Base-by-base conservation (phyloP, 2,797 vertebrate genomes). In the Merluccius polli region DNA sequence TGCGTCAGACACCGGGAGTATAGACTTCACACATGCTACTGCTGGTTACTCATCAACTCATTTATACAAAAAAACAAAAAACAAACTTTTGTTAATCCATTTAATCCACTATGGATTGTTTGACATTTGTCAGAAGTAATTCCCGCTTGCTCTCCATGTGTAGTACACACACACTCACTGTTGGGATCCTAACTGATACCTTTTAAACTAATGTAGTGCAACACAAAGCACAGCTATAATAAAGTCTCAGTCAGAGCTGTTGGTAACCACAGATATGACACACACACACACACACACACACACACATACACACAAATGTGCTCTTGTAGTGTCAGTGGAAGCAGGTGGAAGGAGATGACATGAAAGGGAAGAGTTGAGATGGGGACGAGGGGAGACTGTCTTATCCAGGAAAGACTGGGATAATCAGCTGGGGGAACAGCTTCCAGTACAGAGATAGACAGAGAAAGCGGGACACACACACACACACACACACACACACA, bases 301-400 rank as follows among this genome's bases (percentile, higher is more conserved):
- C 59, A 35, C 75, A n/a, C 76, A 84, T 75, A 69, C 70, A 79
- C 27, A 78, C 27, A 10, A 30, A 73, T 32, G 48, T 38, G 52
- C 52, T 36, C 44, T 13, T 11, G 2, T 18, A 48, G 33, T 35
- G n/a, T n/a, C n/a, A n/a, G n/a, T n/a, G n/a, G n/a, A n/a, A n/a
- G n/a, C n/a, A n/a, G n/a, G n/a, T n/a, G n/a, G n/a, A n/a, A 35
- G 33, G 5, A 38, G 52, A 59, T 59, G 52, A 59, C n/a, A 59
- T 85, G 71, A 86, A 88, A 86, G 78, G 27, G 76, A 70, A 72
- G 73, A 77, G 79, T 70, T 8, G 75, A 82, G 35, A 79, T 27
- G n/a, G 77, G 73, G 77, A 84, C 38, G 77, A 32, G 41, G 13
- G 72, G 74, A 83, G 69, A 71, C 76, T 68, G 36, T 77, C 77